Evolutionary conservation across 2,888 invertebrate genomes (phyloP), one percentile per base, ranked within the genome.

Genomic region (Malthinus seriepunctatus): DNA sequence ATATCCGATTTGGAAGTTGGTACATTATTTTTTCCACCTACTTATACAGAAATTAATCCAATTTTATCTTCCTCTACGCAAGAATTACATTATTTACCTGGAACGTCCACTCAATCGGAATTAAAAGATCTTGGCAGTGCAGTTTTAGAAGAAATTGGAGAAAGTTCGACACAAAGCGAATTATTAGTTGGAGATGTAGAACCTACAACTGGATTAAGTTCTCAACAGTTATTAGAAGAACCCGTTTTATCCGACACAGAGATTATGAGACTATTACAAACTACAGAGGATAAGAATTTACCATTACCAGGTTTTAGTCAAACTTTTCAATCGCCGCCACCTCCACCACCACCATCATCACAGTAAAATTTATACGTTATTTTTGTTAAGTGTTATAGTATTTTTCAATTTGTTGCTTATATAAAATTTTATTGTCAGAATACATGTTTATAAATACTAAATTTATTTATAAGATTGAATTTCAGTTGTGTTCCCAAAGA

Each of bases 221-320:
- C 39, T 2, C 34, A 62, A 11, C 52, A 63, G 47, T 60, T 71
- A 11, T 56, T 70, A 32, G 63, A 64, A 57, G 67, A 67, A 51
- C 64, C 63, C 50, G 68, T 73, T 39, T 62, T 73, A 46, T 67
- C 65, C 51, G 71, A 73, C 66, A 70, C 73, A 23, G 72, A 72
- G 57, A 64, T 74, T 45, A 71, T 71, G 53, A 66, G 68, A 60
- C 67, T 76, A 46, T 62, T 74, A 51, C 67, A 72, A 59, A 63
- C 72, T 32, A 68, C 73, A 5, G 75, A 73, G 61, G 74, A 78
- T 15, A 73, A 74, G 51, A 78, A 76, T 62, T 67, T 77, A 60
- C 79, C 79, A 39, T 68, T 81, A 63, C 81, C 81, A 33, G 78
- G 79, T 34, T 81, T 81, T 68, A 80, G 78, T 71, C 79, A 81